Conservation (phyloP, 2,797 vertebrate genomes). For the Pantherophis vulpinus region DNA sequence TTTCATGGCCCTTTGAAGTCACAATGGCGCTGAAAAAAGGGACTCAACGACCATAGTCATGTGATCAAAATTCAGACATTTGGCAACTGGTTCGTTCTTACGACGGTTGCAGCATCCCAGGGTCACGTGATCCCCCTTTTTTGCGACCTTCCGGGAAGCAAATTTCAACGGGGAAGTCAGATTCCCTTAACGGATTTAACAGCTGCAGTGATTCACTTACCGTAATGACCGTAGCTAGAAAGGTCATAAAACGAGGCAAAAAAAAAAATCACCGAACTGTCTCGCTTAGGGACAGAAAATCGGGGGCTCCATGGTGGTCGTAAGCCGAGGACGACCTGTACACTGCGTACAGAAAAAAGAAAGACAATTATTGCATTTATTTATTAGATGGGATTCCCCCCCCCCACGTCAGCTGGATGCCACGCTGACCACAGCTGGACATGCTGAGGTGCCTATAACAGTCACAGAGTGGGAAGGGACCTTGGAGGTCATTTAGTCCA, state of each 20-base stretch:
- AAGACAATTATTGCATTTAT: background rate
- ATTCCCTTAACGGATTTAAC: background rate
- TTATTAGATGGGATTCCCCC: background rate
- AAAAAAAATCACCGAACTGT: too few species aligned
- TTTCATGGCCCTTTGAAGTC: background rate
- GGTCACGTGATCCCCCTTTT: background rate
- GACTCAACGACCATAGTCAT: background rate
- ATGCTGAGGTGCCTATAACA: background rate
- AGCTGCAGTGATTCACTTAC: background rate
- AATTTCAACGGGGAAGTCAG: background rate
- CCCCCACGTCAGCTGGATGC: background rate
- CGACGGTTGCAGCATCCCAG: rapidly evolving
- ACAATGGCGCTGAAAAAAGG: background rate
- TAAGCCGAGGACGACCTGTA: background rate
- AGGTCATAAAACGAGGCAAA: background rate
- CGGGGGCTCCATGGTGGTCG: background rate
- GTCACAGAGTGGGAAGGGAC: too few species aligned
- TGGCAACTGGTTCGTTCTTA: rapidly evolving
- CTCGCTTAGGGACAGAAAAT: background rate
- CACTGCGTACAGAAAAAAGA: background rate
- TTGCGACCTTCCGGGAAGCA: too few species aligned
- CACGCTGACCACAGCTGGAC: background rate
- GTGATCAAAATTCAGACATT: background rate
- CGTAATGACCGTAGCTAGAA: rapidly evolving
- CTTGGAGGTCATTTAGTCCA: too few species aligned